Base-by-base conservation (phyloP, 2,113 vertebrate genomes). In the Ranitomeya imitator region DNA sequence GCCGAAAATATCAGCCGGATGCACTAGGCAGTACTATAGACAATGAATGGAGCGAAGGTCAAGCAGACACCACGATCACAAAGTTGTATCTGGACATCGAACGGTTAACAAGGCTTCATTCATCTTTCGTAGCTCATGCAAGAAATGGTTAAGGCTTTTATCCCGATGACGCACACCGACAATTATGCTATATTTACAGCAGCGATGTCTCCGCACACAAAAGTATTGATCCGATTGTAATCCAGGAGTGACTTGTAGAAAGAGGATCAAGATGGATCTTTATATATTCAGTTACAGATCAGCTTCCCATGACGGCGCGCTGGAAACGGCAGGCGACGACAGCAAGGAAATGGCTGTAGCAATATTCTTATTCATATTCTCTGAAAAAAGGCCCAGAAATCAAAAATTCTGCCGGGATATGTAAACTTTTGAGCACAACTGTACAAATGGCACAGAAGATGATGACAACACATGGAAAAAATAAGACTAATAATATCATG, bases 141-240 rank as follows among this genome's bases (percentile, higher is more conserved):
- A 15, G n/a, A 60, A 26, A 60, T 23, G 26, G 79, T 81, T 81
- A 81, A 81, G 8, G 79, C 55, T 80, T 80, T 59, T 57, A 80
- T 2, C 14, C 37, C 19, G 26, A 26, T 80, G 79, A 81, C 55
- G 79, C 79, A 60, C 55, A 19, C 14, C 3, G 23, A 37, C n/a
- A 19, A 59, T 59, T 26, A 31, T 18, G 23, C 31, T 81, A 37
- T 57, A 81, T 60, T 81, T 81, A 61, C 15, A 5, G 37, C 18
- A 60, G 31, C 7, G 57, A 61, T 61, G 57, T 11, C 59, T 31
- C 79, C 8, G 12, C 31, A 6, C 31, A 52, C 73, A 52, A 79
- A 79, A 79, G 77, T 79, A 79, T 86, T 15, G 76, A 86, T 86
- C 74, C 12, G 23, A 23, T 73, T 55, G 51, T 74, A 52, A 78